phyloP scores from a whole-genome alignment of 2,888 invertebrate species.

The Macrostomum cliftonense region DNA sequence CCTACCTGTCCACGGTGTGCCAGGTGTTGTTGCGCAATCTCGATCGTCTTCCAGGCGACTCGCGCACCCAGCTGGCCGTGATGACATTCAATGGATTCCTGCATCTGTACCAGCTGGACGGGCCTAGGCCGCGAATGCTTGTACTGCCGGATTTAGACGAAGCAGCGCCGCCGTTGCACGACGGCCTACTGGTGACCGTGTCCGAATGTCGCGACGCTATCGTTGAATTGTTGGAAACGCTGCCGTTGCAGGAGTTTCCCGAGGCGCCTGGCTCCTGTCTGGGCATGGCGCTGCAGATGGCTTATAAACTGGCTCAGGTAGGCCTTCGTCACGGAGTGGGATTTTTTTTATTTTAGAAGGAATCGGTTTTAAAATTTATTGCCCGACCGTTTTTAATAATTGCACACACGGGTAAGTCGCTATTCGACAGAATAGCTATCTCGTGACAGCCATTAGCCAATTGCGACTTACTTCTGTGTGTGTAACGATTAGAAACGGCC shows the following conservation, averaged over 20 bases:
- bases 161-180: conserved; percentile 77
- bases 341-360: too few relatives aligned
- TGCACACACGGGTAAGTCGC: too few relatives aligned
- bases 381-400: too few relatives aligned
- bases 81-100: conserved; percentile 73
- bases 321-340: too few relatives aligned
- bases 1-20: conserved; percentile 53
- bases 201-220: conserved; percentile 55
- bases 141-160: conserved; percentile 78
- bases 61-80: conserved; percentile 77
- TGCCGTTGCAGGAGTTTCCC: conserved; percentile 51
- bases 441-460: too few relatives aligned
- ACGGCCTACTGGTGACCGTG: conserved; percentile 73
- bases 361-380: too few relatives aligned
- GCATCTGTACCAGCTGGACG: conserved; percentile 59
- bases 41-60: conserved; percentile 76
- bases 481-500: too few relatives aligned
- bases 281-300: conserved; percentile 77
- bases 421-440: too few relatives aligned
- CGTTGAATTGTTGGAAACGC: conserved; percentile 41
- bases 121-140: conserved; percentile 50
- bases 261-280: conserved; percentile 60
- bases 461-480: too few relatives aligned
- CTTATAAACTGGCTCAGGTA: conserved; percentile 50
- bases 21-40: conserved; percentile 58